Conservation (phyloP, 2,888 invertebrate species). For the Hydraecia micacea region DNA sequence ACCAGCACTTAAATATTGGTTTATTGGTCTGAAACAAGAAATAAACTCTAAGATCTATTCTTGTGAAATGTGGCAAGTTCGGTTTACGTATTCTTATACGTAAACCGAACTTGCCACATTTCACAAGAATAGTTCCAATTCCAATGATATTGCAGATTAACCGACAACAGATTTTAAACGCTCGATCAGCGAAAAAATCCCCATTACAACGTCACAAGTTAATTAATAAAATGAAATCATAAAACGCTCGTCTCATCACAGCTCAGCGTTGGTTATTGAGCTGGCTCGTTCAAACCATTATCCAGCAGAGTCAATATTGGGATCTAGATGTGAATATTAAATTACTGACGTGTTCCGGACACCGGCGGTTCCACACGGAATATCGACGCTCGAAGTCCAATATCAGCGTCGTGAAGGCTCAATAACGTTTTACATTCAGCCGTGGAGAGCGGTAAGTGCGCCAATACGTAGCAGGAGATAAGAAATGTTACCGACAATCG, state of each 20-base stretch:
- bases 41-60: neutral
- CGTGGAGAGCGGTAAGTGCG: constrained; percentile 78
- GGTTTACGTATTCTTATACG: neutral
- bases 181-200: neutral
- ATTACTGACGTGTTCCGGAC: constrained; percentile 71
- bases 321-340: constrained; percentile 77
- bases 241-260: constrained; percentile 38
- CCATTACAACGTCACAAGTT: neutral
- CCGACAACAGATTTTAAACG: neutral
- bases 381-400: constrained; percentile 79
- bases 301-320: constrained; percentile 62
- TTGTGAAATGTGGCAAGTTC: neutral
- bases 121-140: too few relatives aligned
- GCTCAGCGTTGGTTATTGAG: constrained; percentile 35
- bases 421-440: constrained; percentile 83
- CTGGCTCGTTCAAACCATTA: constrained; percentile 53
- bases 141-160: neutral
- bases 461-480: constrained; percentile 81
- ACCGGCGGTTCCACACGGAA: constrained; percentile 70
- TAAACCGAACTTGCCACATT: too few relatives aligned
- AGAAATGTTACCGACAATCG: constrained; percentile 82
- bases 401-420: constrained; percentile 79
- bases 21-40: neutral
- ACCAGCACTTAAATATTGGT: neutral
- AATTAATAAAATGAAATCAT: constrained; percentile 45